Conservation (phyloP, 2,797 vertebrate genomes). For the Acanthornis magna region DNA sequence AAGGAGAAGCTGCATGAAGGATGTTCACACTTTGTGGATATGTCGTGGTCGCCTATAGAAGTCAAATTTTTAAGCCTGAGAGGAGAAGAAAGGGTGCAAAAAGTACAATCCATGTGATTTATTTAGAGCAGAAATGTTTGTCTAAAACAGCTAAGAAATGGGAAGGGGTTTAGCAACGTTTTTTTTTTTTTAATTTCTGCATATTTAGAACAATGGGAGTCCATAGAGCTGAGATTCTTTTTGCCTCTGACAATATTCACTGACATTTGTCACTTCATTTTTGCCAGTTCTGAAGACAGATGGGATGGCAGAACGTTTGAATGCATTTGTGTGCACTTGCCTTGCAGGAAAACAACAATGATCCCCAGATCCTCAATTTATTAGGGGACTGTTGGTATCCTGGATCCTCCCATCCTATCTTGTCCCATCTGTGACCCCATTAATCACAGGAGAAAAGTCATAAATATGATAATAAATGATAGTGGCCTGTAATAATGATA, state of each 20-base stretch:
- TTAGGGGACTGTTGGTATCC: accelerated
- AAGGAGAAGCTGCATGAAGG: not conserved
- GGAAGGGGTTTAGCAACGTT: accelerated
- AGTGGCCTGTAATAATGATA: not conserved
- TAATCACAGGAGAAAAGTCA: not conserved
- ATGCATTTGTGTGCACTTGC: not conserved
- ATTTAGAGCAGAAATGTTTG: not conserved
- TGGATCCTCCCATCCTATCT: not conserved
- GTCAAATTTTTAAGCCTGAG: not conserved
- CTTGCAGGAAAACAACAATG: not conserved
- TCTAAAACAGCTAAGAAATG: not conserved
- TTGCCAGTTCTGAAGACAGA: not conserved
- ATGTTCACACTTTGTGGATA: accelerated
- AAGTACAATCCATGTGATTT: not conserved
- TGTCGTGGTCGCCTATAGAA: accelerated
- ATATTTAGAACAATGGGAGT: not conserved
- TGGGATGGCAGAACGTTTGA: not conserved
- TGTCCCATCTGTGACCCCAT: not conserved
- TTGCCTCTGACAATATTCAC: not conserved
- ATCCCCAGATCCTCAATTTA: not conserved
- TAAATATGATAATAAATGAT: not conserved
- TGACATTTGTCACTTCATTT: not conserved
- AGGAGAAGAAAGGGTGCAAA: not conserved
- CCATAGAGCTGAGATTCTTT: not conserved
- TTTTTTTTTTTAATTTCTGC: not conserved